A percentile compares a stretch with the other conserved stretches of the same genome.
Conservation (phyloP, 2,113 vertebrate species). For the Hyperoodon ampullatus region DNA sequence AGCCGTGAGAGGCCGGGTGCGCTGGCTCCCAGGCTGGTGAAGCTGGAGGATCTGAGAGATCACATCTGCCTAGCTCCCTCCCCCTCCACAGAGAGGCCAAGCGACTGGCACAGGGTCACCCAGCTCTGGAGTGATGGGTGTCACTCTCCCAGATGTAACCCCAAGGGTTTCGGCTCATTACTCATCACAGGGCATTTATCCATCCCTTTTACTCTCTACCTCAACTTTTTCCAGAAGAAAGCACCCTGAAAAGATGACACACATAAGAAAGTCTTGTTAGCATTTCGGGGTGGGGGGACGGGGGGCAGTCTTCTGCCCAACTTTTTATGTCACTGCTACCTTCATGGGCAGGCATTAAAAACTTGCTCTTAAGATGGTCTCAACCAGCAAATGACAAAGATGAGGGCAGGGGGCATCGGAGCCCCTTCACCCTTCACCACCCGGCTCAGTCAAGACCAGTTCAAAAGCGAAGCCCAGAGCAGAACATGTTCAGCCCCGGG, state of each 20-base stretch:
- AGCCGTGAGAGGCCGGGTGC: not conserved
- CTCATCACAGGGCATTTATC: not conserved
- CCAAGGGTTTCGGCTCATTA: not conserved
- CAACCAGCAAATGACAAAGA: not conserved
- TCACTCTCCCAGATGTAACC: not conserved
- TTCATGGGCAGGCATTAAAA: not conserved
- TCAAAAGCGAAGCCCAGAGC: not conserved
- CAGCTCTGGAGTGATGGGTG: not conserved
- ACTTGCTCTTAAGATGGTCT: not conserved
- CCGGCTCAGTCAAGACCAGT: not conserved
- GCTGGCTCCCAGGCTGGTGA: not conserved
- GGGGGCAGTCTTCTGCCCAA: not conserved
- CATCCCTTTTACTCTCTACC: not conserved
- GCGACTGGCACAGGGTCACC: not conserved
- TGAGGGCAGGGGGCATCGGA: not conserved
- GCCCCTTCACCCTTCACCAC: not conserved
- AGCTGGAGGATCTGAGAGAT: not conserved
- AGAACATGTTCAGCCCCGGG: not conserved
- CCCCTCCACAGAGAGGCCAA: not conserved
- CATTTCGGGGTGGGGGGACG: not conserved
- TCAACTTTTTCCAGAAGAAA: slow-evolving; percentile 1
- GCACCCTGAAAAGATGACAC: not conserved
- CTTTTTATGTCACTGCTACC: not conserved
- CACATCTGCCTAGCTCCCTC: not conserved
- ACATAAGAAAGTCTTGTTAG: not conserved